phyloP scores from a whole-genome alignment of 2,797 vertebrate genomes.

The Trachurus trachurus region DNA sequence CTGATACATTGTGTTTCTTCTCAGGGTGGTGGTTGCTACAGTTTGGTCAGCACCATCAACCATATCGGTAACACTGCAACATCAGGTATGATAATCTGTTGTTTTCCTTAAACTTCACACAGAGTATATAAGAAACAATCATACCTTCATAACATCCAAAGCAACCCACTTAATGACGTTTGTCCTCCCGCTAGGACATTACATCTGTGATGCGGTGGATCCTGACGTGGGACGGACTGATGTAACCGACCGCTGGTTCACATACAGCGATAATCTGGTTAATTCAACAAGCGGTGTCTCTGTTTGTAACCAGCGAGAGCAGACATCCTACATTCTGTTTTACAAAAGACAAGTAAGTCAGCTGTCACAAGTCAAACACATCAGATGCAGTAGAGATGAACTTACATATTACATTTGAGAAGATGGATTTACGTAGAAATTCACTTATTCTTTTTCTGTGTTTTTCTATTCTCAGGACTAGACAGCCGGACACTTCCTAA shows the following conservation, averaged over 20 bases:
- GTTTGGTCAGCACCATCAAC: background rate
- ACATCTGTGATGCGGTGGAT: background rate
- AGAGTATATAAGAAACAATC: background rate
- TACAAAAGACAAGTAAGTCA: background rate
- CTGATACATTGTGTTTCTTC: background rate
- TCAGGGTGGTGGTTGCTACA: slow-evolving; percentile 1
- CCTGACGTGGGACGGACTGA: rapidly evolving
- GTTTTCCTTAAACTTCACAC: background rate
- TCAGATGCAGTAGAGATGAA: background rate
- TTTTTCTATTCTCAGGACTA: too few species aligned
- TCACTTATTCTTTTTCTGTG: too few species aligned
- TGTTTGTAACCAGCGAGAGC: background rate
- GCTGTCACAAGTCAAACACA: background rate
- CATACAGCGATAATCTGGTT: background rate
- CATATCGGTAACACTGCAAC: background rate
- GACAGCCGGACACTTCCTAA: too few species aligned
- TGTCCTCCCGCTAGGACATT: background rate
- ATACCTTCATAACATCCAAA: background rate
- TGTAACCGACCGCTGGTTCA: background rate
- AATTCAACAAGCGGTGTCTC: too few species aligned
- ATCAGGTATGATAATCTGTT: background rate
- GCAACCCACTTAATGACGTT: background rate
- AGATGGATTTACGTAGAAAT: too few species aligned
- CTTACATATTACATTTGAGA: background rate
- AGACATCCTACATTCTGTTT: background rate